These are phyloP conservation scores for Hoplodrina ambigua DNA, from an alignment of 2,888 invertebrate genomes.

Conservation along the genomic window DNA sequence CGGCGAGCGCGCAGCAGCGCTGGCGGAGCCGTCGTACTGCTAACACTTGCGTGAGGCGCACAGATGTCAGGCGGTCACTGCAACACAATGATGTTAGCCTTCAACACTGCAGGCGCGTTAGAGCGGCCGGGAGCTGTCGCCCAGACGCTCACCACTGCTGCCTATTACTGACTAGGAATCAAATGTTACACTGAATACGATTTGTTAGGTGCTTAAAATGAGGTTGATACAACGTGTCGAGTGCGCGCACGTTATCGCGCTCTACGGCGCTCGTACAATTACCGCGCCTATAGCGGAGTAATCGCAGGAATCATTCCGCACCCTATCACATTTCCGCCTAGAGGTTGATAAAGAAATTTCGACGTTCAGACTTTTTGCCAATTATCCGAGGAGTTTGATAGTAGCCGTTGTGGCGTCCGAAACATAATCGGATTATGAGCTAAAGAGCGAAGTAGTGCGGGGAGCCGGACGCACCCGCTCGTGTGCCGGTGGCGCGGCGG, in stretches of 20 bases:
- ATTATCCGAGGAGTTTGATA: constrained; percentile 13
- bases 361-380: neutral
- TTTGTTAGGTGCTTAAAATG: neutral
- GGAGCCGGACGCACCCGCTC: neutral
- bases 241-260: neutral
- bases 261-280: neutral
- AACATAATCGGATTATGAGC: constrained; percentile 31
- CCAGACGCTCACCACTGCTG: neutral
- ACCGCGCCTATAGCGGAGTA: constrained; percentile 4
- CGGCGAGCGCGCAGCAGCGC: too few species aligned
- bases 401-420: neutral
- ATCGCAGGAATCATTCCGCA: constrained; percentile 5
- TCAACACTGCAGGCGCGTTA: constrained; percentile 1
- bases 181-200: constrained; percentile 20
- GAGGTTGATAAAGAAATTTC: neutral
- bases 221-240: neutral
- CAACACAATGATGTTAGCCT: constrained; percentile 14
- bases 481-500: too few species aligned
- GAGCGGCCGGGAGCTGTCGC: too few species aligned
- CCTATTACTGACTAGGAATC: constrained; percentile 7
- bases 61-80: neutral
- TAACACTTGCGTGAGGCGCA: too few species aligned
- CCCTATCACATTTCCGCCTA: constrained; percentile 2
- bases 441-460: neutral
- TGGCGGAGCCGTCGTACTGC: too few species aligned